Conservation (phyloP, 2,888 invertebrate species). For the Drosophila emarginata region DNA sequence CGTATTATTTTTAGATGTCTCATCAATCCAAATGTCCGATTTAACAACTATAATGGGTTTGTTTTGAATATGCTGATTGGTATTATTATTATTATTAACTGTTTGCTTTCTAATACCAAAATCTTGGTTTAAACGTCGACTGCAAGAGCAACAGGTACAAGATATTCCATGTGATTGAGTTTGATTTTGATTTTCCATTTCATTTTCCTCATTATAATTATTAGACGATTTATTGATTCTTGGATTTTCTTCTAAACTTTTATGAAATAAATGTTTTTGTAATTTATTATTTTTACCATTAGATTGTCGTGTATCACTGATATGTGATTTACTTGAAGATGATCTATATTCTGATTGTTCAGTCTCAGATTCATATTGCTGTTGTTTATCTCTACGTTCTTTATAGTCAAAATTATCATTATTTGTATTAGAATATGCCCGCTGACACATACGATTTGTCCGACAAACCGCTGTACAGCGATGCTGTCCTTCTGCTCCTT, state of each 20-base stretch:
- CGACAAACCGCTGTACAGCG: neutral
- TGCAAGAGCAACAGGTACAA: conserved; percentile 1
- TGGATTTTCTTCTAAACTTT: neutral
- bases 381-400: neutral
- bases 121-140: neutral
- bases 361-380: neutral
- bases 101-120: neutral
- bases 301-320: neutral
- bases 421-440: neutral
- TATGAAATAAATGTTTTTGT: neutral
- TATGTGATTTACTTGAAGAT: neutral
- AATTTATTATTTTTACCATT: neutral
- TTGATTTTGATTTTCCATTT: neutral
- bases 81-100: neutral
- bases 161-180: neutral
- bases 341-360: neutral
- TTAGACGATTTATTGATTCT: neutral
- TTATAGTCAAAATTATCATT: too few species aligned
- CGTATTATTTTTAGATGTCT: neutral
- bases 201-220: neutral
- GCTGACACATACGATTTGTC: neutral
- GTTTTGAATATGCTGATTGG: neutral
- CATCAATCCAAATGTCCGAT: neutral
- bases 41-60: neutral
- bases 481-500: neutral